Base-by-base conservation (phyloP, 2,888 invertebrate species). In the Venusia cambrica region DNA sequence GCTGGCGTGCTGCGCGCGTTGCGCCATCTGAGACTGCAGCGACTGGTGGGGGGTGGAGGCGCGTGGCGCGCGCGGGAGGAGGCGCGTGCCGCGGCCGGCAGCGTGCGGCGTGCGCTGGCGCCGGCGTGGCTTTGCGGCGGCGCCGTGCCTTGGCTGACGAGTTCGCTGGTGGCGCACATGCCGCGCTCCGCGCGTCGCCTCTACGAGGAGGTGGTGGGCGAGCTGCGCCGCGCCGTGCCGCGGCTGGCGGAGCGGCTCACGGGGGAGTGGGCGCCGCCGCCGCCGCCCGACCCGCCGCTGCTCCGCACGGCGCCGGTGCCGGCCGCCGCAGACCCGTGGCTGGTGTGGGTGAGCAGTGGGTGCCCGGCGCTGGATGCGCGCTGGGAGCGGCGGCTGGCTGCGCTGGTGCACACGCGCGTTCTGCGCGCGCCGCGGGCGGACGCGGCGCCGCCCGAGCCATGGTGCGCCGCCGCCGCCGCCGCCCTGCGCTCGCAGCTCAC, bases 381-480 rank as follows among this genome's bases (percentile, higher is more conserved):
- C 50, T 66, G 64, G 58, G 44, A 45, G 67, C 54, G 58, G 44
- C 59, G 57, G 19, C 63, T 69, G 48, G 54, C 62, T 38, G 60
- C 56, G 60, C 53, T 60, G 57, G 35, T 62, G 57, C 52, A 54
- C 53, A 40, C 55, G 62, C 52, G 63, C 50, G 47, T 52, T 58
- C 35, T 63, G 66, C 62, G 63, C 41, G 48, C 48, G 53, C 42
- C 54, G 58, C 32, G 40, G 43, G 36, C 26, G 11, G 19, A 53
- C 22, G 56, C 48, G 31, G 51, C 37, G 25, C 41, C 57, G 45
- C 67, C 69, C 12, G 72, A 58, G 33, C 51, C 52, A 20, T 73
- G 74, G 73, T 66, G 71, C 62, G 68, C 68, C 11, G 62, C 51
- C 26, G 57, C 45, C 30, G 59, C 58, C 15, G 62, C 48, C 14